Conservation (phyloP, 2,888 invertebrate genomes). For the Oscheius sp. region DNA sequence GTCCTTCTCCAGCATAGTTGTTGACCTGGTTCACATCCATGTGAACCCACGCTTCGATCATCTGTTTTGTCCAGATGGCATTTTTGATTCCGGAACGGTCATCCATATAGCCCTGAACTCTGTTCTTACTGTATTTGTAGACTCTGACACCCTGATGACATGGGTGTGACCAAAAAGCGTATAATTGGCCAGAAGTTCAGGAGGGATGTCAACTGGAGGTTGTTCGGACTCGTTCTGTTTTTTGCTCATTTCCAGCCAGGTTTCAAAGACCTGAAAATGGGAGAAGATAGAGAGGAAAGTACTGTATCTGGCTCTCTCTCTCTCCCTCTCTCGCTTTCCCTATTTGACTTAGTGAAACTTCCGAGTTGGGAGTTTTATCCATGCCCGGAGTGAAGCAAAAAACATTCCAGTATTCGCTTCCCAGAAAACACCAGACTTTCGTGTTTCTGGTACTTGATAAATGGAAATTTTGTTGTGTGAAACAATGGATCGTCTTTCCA, state of each 20-base stretch:
- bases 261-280: constrained; percentile 17
- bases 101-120: constrained; percentile 19
- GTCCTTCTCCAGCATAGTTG: constrained; percentile 29
- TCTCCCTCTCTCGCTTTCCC: too few species aligned
- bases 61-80: neutral
- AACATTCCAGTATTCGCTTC: too few species aligned
- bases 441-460: too few species aligned
- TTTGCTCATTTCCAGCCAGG: constrained; percentile 7
- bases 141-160: neutral
- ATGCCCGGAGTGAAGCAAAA: too few species aligned
- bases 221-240: constrained; percentile 18
- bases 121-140: neutral
- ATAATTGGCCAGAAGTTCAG: neutral
- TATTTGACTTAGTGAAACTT: too few species aligned
- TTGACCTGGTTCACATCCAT: neutral
- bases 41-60: neutral
- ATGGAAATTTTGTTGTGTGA: too few species aligned
- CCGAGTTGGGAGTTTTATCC: too few species aligned
- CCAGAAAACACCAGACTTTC: too few species aligned
- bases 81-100: constrained; percentile 22
- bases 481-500: too few species aligned
- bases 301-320: too few species aligned
- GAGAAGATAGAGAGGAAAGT: neutral
- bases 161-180: constrained; percentile 11
- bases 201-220: constrained; percentile 8